Evolutionary conservation across 1,140 invertebrate genomes (phyloP), one percentile per base, ranked within the genome.

Genomic region (Anadara kagoshimensis): DNA sequence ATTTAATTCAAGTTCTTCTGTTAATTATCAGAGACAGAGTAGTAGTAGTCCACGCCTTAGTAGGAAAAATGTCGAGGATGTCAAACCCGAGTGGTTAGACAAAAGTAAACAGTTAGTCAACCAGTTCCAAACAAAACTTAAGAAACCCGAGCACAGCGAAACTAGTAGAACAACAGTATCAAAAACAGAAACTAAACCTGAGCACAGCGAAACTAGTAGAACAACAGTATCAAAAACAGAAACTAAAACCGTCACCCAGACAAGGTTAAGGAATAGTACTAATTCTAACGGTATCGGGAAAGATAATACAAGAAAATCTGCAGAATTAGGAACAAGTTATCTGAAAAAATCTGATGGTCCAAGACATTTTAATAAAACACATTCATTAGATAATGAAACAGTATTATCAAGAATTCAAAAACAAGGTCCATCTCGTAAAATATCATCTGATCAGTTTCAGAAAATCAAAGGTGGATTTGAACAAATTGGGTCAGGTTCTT

Each of bases 401-500:
- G 29, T 36, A 3, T 7, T 36, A 36, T 36, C 29, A 36, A 36
- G 36, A 59, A 59, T 41, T 29, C 36, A 41, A 41, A 59, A 41
- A 16, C 11, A 59, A 59, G 18, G 16, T 41, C 36, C 57, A 5
- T 41, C 43, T 24, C 20, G 29, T 11, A 69, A 69, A 69, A 62
- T 69, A 58, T 51, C 58, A 49, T 45, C 67, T 0, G 58, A 61
- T 16, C 18, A 53, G 20, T 69, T 69, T 47, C 53, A 62, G 53
- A 69, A 69, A 61, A 22, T 69, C 11, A 69, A 61, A 53, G 57
- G 58, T 18, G 59, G 22, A 16, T 69, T 62, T 69, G 67, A 69
- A 53, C 24, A 69, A 44, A 43, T 8, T 5, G 14, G 36, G 29
- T 24, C 41, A 16, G 18, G 24, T 29, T 10, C 54, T 4, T 49